Evolutionary conservation across 2,797 vertebrate genomes (phyloP).

Genomic region (Catostomus latipinnis): DNA sequence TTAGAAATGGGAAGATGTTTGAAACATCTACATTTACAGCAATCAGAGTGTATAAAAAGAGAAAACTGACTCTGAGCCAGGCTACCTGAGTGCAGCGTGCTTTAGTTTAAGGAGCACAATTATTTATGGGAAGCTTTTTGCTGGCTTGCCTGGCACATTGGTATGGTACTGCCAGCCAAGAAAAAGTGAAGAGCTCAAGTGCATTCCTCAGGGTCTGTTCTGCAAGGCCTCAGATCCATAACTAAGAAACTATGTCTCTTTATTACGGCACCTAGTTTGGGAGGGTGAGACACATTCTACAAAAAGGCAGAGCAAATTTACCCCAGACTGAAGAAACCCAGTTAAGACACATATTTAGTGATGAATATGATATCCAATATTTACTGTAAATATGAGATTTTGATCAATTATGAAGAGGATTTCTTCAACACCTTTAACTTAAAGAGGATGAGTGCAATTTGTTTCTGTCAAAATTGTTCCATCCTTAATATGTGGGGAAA

Average conservation of each 20-base stretch:
- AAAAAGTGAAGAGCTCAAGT: conserved; percentile 29
- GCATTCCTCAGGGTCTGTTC: conserved; percentile 53
- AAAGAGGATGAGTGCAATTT: too few relatives aligned
- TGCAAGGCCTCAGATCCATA: conserved; percentile 65
- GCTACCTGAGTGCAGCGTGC: conserved; percentile 60
- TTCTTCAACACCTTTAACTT: not conserved
- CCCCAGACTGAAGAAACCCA: not conserved
- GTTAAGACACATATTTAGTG: not conserved
- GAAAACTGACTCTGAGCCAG: conserved; percentile 55
- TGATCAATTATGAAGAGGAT: not conserved
- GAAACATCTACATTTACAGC: conserved; percentile 62
- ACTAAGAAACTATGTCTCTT: conserved; percentile 69
- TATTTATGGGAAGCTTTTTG: conserved; percentile 55
- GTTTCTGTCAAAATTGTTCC: too few relatives aligned
- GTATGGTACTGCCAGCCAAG: conserved; percentile 54
- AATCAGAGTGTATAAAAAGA: conserved; percentile 24
- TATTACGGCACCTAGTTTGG: conserved; percentile 64
- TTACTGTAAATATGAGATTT: not conserved
- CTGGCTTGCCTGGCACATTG: conserved; percentile 50
- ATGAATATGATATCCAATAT: not conserved
- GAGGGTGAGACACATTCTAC: conserved; percentile 57
- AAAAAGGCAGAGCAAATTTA: not conserved
- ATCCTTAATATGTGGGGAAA: too few relatives aligned
- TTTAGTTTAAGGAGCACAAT: conserved; percentile 61
- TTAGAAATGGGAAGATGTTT: conserved; percentile 56